phyloP scores from a whole-genome alignment of 2,888 invertebrate species.

The Zygaena filipendulae region DNA sequence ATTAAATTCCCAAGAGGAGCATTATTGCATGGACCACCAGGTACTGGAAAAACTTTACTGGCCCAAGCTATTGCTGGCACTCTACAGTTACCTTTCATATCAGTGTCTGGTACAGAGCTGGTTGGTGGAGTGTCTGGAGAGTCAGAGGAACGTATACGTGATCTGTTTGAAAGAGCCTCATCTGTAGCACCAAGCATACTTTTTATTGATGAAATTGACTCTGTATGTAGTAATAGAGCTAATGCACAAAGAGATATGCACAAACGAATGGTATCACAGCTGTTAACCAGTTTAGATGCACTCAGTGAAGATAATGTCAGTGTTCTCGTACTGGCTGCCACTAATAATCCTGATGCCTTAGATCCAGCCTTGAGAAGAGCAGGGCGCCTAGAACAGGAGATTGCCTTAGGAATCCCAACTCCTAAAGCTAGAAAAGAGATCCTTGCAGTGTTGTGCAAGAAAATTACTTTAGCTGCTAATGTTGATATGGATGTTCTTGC shows the following conservation, averaged over 20 bases:
- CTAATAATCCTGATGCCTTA: conserved; percentile 90
- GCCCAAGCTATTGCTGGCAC: conserved; percentile 89
- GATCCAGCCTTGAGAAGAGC: conserved; percentile 93
- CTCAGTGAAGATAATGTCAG: conserved; percentile 62
- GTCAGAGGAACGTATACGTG: conserved; percentile 92
- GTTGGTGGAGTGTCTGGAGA: conserved; percentile 96
- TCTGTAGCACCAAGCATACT: conserved; percentile 83
- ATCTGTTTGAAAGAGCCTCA: conserved; percentile 88
- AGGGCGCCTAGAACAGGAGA: conserved; percentile 94
- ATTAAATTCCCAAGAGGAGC: conserved; percentile 91
- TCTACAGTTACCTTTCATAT: conserved; percentile 83
- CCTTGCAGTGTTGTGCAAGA: conserved; percentile 75
- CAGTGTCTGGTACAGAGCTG: conserved; percentile 91
- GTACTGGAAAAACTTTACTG: conserved; percentile 89
- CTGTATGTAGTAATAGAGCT: conserved; percentile 91
- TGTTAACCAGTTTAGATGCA: conserved; percentile 91
- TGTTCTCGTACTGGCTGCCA: conserved; percentile 93
- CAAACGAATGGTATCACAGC: conserved; percentile 91
- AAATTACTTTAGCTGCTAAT: conserved; percentile 74
- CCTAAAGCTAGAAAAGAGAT: conserved; percentile 84
- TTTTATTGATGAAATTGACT: conserved; percentile 97
- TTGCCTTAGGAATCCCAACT: conserved; percentile 93
- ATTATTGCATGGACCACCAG: conserved; percentile 95
- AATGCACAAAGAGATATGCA: conserved; percentile 97
- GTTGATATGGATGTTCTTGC: conserved; percentile 81